Conservation (phyloP, 2,888 invertebrate species). For the Oithona nana region DNA sequence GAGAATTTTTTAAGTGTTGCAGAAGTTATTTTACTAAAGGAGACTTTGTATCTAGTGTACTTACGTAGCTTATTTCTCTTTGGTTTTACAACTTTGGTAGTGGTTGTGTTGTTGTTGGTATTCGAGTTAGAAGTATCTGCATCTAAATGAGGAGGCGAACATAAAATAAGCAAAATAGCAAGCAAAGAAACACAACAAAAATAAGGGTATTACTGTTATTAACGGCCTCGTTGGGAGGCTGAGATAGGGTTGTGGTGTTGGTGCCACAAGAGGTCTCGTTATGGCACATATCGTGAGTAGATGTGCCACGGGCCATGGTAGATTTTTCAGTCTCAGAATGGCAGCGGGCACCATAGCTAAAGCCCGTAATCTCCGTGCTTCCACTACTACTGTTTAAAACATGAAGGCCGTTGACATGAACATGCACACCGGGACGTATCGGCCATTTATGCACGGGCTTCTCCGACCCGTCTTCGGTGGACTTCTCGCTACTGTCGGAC, state of each 20-base stretch:
- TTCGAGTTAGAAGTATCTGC: background rate
- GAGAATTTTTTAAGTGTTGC: too few relatives aligned
- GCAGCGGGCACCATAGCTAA: slow-evolving; percentile 21
- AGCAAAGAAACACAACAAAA: background rate
- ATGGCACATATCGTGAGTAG: too few relatives aligned
- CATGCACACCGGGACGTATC: slow-evolving; percentile 63
- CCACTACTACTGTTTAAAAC: slow-evolving; percentile 31
- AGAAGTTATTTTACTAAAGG: too few relatives aligned
- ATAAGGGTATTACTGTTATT: background rate
- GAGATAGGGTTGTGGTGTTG: too few relatives aligned
- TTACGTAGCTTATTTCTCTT: background rate
- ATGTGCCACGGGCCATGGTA: background rate
- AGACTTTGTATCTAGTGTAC: background rate
- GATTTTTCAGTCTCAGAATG: background rate
- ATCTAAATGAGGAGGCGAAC: background rate
- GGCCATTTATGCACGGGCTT: slow-evolving; percentile 56
- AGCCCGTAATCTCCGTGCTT: slow-evolving; percentile 22
- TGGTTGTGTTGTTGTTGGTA: background rate
- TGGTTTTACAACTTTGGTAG: background rate
- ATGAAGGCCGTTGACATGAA: slow-evolving; percentile 66
- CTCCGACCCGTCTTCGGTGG: background rate
- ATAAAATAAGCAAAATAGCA: background rate
- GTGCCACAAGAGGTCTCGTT: too few relatives aligned
- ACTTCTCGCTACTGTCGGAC: background rate
- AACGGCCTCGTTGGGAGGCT: background rate